These are phyloP conservation scores for Tenthredo notha DNA, from an alignment of 2,888 invertebrate species.

Conservation along the genomic window DNA sequence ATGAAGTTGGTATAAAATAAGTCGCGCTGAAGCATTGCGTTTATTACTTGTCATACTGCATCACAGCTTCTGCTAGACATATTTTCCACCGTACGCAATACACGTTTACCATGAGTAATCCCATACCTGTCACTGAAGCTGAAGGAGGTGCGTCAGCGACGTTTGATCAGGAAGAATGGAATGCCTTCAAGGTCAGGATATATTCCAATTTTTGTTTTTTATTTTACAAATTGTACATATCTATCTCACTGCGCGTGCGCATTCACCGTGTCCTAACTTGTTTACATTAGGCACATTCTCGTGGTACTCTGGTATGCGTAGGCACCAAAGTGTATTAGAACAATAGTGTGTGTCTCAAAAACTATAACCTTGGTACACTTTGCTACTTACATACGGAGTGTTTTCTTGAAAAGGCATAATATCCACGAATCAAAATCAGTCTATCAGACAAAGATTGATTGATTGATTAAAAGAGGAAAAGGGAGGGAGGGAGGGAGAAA, in stretches of 20 bases:
- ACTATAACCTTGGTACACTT: background rate
- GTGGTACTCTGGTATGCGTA: no score
- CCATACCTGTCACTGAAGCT: background rate
- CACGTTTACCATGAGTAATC: background rate
- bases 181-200: conserved; percentile 15
- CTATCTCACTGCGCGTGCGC: background rate
- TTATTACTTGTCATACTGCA: background rate
- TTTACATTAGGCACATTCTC: background rate
- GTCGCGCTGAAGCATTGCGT: background rate
- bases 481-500: background rate
- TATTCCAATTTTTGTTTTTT: background rate
- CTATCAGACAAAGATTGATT: background rate
- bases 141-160: background rate
- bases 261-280: background rate
- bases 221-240: background rate
- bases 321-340: background rate
- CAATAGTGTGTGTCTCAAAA: background rate
- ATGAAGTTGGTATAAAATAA: background rate
- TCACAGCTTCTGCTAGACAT: background rate
- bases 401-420: background rate
- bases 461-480: no score
- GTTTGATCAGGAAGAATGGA: conserved; percentile 29
- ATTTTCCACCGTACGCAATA: background rate
- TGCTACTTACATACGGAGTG: background rate
- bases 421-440: no score